phyloP scores from a whole-genome alignment of 2,113 vertebrate species.

The Nannospalax galili region DNA sequence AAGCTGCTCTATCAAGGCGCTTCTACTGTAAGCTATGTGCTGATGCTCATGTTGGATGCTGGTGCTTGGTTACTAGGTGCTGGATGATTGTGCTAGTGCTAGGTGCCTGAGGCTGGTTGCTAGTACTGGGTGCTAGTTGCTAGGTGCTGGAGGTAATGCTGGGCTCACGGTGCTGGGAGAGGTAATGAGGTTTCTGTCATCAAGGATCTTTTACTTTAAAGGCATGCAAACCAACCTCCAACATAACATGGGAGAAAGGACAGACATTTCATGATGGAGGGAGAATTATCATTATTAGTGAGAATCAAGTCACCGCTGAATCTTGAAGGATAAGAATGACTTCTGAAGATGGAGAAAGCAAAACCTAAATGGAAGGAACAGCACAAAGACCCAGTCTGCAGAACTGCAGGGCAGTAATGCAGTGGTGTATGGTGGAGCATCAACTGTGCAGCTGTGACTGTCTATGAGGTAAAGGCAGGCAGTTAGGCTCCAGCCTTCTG shows the following conservation, averaged over 20 bases:
- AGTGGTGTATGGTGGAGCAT: neutral
- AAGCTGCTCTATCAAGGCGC: neutral
- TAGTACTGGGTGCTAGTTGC: neutral
- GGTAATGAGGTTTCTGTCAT: neutral
- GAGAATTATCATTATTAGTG: neutral
- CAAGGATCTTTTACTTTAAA: neutral
- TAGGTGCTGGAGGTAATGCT: neutral
- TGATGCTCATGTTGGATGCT: neutral
- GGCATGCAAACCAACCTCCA: neutral
- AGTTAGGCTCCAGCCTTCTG: neutral
- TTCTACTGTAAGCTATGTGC: neutral
- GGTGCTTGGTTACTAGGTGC: neutral
- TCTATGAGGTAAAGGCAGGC: neutral
- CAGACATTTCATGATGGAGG: neutral
- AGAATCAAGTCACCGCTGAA: neutral
- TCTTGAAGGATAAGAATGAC: slow-evolving; percentile 1
- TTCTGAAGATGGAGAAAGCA: neutral
- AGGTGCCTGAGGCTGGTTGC: neutral
- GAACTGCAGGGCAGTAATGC: neutral
- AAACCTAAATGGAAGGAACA: neutral
- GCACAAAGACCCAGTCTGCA: neutral
- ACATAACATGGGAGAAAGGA: neutral
- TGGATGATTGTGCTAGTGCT: neutral
- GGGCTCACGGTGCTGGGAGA: neutral
- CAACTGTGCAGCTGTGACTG: neutral